Evolutionary conservation across 2,888 invertebrate genomes (phyloP).

Genomic region (Nemapogon koenigi): DNA sequence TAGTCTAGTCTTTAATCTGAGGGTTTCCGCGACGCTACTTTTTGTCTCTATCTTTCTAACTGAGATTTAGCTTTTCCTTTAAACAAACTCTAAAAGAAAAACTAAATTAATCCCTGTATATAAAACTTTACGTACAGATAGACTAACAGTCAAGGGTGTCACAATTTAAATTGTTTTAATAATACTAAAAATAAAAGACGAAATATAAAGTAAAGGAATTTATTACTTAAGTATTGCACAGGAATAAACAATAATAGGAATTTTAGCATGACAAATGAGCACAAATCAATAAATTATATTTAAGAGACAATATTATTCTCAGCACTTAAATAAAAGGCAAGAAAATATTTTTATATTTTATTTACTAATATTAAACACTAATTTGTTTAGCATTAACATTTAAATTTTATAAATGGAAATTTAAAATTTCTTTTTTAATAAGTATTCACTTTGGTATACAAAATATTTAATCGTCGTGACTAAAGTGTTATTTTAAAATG

Average conservation of each 20-base stretch:
- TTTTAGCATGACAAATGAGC: background rate
- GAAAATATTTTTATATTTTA: background rate
- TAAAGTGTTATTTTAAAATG: constrained; percentile 7
- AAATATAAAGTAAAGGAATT: too few relatives aligned
- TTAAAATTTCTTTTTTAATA: constrained; percentile 1
- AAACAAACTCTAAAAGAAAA: too few relatives aligned
- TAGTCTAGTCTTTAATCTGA: too few relatives aligned
- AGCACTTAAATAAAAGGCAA: constrained; percentile 2
- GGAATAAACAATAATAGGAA: background rate
- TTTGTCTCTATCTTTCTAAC: too few relatives aligned
- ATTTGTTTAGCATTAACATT: too few relatives aligned
- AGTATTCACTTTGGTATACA: constrained; percentile 6
- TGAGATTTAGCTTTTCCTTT: too few relatives aligned
- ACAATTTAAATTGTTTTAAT: constrained; percentile 35
- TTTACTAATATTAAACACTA: background rate
- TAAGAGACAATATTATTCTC: too few relatives aligned
- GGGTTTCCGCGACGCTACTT: too few relatives aligned
- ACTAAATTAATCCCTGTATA: too few relatives aligned
- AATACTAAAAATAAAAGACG: background rate
- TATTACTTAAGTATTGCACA: constrained; percentile 5
- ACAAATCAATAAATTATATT: too few relatives aligned
- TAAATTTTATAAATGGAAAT: too few relatives aligned
- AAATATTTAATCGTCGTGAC: background rate
- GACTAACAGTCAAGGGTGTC: constrained; percentile 65
- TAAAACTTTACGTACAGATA: too few relatives aligned